A percentile compares a stretch with the other conserved stretches of the same genome.
Evolutionary conservation across 2,888 invertebrate genomes (phyloP).

Genomic region (Anarsia innoxiella): DNA sequence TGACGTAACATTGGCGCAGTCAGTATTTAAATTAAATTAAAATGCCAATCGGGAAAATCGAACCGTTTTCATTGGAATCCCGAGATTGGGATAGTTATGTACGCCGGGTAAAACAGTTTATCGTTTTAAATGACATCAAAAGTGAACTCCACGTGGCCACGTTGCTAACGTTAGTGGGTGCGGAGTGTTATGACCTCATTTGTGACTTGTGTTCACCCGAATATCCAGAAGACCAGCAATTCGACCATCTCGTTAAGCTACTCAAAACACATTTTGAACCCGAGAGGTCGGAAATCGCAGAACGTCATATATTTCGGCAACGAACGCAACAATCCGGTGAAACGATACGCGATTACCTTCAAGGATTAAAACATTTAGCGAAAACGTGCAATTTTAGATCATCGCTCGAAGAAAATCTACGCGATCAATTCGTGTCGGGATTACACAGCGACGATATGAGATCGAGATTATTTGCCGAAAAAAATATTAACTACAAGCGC

Average conservation of each 20-base stretch:
- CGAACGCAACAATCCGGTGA: slow-evolving; percentile 1
- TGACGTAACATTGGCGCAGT: no score
- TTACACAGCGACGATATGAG: neutral
- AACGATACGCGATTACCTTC: slow-evolving; percentile 1
- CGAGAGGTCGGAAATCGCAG: slow-evolving; percentile 1
- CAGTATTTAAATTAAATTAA: no score
- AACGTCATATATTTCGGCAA: neutral
- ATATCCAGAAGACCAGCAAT: slow-evolving; percentile 12
- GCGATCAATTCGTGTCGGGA: slow-evolving; percentile 1
- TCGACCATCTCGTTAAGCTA: neutral
- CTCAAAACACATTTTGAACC: neutral
- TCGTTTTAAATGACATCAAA: neutral
- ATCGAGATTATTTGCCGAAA: neutral
- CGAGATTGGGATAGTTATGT: slow-evolving; percentile 1
- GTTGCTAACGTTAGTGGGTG: neutral
- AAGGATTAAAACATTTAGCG: slow-evolving; percentile 2
- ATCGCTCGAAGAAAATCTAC: neutral
- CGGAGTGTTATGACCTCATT: neutral
- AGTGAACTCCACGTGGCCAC: neutral
- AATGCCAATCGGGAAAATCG: slow-evolving; percentile 3
- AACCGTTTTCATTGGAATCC: neutral
- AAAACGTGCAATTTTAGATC: slow-evolving; percentile 2
- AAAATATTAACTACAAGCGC: neutral
- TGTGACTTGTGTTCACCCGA: neutral
- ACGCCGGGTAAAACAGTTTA: slow-evolving; percentile 11